phyloP scores from a whole-genome alignment of 2,797 vertebrate genomes.

The Parambassis ranga region DNA sequence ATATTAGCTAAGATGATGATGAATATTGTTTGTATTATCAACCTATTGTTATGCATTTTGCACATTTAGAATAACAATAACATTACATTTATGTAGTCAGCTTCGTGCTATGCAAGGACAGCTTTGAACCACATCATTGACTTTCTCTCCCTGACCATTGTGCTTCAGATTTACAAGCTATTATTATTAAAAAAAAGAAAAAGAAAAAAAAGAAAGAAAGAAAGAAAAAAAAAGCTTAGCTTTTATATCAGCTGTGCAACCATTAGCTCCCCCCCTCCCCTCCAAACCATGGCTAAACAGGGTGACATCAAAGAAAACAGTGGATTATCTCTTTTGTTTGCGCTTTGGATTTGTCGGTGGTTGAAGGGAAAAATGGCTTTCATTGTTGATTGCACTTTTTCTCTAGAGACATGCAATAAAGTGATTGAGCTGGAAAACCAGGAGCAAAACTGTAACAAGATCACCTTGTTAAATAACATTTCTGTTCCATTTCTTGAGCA shows the following conservation, averaged over 20 bases:
- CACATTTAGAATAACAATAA: conserved; percentile 90
- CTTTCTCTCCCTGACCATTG: conserved; percentile 62
- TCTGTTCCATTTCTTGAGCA: conserved; percentile 33
- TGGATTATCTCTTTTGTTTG: conserved; percentile 64
- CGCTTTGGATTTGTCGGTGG: conserved; percentile 81
- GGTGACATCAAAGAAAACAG: conserved; percentile 68
- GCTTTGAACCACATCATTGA: conserved; percentile 87
- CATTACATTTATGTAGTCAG: conserved; percentile 91
- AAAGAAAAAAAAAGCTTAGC: conserved; percentile 79
- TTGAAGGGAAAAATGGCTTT: conserved; percentile 84
- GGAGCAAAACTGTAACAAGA: conserved; percentile 57
- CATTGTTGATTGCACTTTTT: conserved; percentile 89
- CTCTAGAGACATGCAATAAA: conserved; percentile 93
- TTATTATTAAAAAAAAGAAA: conserved; percentile 75
- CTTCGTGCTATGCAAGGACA: conserved; percentile 98
- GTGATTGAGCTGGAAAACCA: conserved; percentile 31
- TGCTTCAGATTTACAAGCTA: conserved; percentile 75
- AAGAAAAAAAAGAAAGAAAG: too few relatives aligned
- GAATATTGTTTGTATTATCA: conserved; percentile 85
- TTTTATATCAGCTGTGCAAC: conserved; percentile 85
- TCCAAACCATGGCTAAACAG: conserved; percentile 66
- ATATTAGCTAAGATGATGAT: conserved; percentile 82
- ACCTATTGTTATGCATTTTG: conserved; percentile 95
- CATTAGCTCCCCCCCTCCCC: conserved; percentile 77
- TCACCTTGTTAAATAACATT: conserved; percentile 31